Base-by-base conservation (phyloP, 2,888 invertebrate species). In the Brachyopa scutellaris region DNA sequence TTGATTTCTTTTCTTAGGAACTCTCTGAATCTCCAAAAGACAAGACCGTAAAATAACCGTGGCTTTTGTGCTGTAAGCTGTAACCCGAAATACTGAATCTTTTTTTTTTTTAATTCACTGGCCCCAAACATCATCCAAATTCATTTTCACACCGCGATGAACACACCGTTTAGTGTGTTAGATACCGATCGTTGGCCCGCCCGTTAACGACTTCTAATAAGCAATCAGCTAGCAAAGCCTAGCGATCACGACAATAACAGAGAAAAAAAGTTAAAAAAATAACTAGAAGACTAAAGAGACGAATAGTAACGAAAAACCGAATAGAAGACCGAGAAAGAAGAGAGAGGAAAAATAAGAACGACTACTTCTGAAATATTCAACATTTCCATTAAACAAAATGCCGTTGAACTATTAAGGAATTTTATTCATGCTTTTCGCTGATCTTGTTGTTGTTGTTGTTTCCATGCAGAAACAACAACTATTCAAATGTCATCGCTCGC, bases 331-430 rank as follows among this genome's bases (percentile, higher is more conserved):
- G 26, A 47, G 7, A 26, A 9, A 9, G 17, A 19, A 19, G 31
- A 38, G 7, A 67, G 9, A 47, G 1, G 21, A 59, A 47, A 33
- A 53, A 64, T 9, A 76, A 49, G 23, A 79, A 53, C 31, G n/a
- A 26, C 45, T 36, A 42, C 45, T 61, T 29, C 55, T 57, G 31
- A 76, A 61, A 67, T 67, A 77, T 45, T 53, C 74, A 51, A 69
- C 47, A 62, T 66, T 82, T 76, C 84, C 84, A 82, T 80, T 85
- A 84, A 67, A 70, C 84, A 79, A 84, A 86, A 79, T 87, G 86
- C 85, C 88, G 88, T 87, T 88, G 88, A 89, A 87, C 89, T 87
- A 87, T 88, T 85, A 87, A 88, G 86, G 88, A 84, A 67, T 67
- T 67, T 74, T 80, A 59, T 83, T 77, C 82, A 77, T 61, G 69